phyloP scores from a whole-genome alignment of 2,797 vertebrate species.

The Acridotheres tristis region DNA sequence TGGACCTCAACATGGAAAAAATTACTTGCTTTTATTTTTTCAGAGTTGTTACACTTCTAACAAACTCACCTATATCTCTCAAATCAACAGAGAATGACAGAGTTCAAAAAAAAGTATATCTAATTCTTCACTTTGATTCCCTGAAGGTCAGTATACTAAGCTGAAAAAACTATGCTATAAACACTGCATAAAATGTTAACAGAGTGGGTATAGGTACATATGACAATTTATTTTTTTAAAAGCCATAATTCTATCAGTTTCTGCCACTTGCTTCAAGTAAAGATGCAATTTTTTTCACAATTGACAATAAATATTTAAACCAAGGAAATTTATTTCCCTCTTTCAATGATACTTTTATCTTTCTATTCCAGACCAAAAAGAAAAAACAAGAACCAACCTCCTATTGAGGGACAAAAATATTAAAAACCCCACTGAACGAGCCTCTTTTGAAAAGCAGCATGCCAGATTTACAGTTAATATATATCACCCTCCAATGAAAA shows the following conservation, averaged over 20 bases:
- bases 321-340: background rate
- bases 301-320: background rate
- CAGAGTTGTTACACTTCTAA: background rate
- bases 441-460: background rate
- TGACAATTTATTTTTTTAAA: background rate
- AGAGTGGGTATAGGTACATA: background rate
- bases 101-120: background rate
- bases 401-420: background rate
- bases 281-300: background rate
- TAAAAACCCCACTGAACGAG: accelerated
- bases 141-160: background rate
- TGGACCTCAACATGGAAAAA: background rate
- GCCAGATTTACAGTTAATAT: background rate
- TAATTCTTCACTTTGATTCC: background rate
- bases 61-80: background rate
- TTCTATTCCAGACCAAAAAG: background rate
- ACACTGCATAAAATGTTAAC: background rate
- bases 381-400: background rate
- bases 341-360: background rate
- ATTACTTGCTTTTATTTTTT: background rate
- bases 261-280: background rate
- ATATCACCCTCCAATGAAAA: background rate
- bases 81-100: background rate
- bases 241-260: background rate
- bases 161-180: background rate